A percentile compares a stretch with the other conserved stretches of the same genome.
Evolutionary conservation across 1,140 invertebrate species (phyloP).

Genomic region (Trissolcus basalis): DNA sequence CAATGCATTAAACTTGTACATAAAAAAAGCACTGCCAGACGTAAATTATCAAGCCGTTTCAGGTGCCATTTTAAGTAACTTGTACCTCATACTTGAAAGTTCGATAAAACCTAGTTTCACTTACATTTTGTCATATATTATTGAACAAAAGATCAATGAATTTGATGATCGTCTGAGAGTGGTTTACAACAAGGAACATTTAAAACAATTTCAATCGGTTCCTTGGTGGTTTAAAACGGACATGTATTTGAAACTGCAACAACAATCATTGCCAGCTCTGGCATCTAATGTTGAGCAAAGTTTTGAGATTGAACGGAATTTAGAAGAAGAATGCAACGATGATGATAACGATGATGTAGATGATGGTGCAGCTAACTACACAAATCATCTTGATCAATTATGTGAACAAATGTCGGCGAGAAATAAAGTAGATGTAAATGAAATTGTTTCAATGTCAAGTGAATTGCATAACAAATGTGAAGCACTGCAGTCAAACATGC

Average conservation of each 20-base stretch:
- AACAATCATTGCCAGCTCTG: constrained; percentile 5
- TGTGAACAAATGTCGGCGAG: not conserved
- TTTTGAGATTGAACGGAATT: not conserved
- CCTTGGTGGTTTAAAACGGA: constrained; percentile 74
- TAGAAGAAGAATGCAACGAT: not conserved
- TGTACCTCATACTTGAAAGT: constrained; percentile 62
- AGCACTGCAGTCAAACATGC: constrained; percentile 56
- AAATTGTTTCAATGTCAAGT: constrained; percentile 50
- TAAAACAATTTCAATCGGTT: constrained; percentile 67
- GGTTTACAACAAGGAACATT: constrained; percentile 70
- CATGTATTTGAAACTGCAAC: constrained; percentile 48
- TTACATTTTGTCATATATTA: constrained; percentile 66
- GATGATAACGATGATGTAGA: not conserved
- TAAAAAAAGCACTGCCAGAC: constrained; percentile 59
- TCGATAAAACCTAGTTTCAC: constrained; percentile 62
- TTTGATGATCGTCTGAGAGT: constrained; percentile 61
- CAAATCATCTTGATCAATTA: not conserved
- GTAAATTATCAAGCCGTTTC: constrained; percentile 54
- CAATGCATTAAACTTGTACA: constrained; percentile 61
- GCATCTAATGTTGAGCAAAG: not conserved
- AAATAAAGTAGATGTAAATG: constrained; percentile 5
- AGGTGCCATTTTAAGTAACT: constrained; percentile 63
- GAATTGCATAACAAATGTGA: constrained; percentile 63
- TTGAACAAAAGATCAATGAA: constrained; percentile 63
- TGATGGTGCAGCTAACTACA: too few species aligned